Percentiles rank a stretch among this genome's conserved stretches.
Evolutionary conservation across 2,113 vertebrate species (phyloP).

Genomic region (Oreochromis tanganicae): DNA sequence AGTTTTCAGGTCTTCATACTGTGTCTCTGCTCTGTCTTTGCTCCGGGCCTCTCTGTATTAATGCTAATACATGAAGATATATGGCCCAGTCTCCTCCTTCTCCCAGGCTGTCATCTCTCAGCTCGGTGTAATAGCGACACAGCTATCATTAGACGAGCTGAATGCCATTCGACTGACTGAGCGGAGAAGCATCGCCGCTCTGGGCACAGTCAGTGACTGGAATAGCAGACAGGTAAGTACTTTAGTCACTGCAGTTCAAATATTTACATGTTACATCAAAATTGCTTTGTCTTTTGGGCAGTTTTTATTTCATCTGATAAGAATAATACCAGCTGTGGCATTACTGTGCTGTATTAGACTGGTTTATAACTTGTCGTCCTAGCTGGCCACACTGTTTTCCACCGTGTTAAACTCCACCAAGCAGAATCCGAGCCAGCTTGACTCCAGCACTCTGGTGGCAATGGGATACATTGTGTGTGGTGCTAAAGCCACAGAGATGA

Average conservation of each 20-base stretch:
- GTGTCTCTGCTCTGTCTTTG: not conserved
- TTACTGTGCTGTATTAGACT: not conserved
- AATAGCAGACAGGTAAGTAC: constrained; percentile 64
- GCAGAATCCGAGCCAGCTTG: constrained; percentile 59
- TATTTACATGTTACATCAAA: not conserved
- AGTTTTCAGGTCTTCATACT: not conserved
- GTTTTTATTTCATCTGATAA: not conserved
- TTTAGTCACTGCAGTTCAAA: not conserved
- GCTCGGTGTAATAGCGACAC: constrained; percentile 61
- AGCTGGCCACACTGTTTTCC: constrained; percentile 66
- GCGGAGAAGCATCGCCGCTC: constrained; percentile 48
- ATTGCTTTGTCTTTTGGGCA: not conserved
- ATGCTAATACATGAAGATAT: constrained; percentile 52
- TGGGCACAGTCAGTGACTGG: constrained; percentile 66
- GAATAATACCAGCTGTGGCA: not conserved
- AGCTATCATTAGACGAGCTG: constrained; percentile 65
- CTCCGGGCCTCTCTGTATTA: not conserved
- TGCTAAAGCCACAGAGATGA: constrained; percentile 57
- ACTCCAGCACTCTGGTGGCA: constrained; percentile 71
- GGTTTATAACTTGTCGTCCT: not conserved
- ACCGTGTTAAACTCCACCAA: constrained; percentile 60
- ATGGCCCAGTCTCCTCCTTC: constrained; percentile 60
- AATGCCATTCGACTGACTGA: constrained; percentile 56
- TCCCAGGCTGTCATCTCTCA: constrained; percentile 65
- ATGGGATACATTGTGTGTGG: constrained; percentile 77